Conservation (phyloP, 1,140 invertebrate genomes). For the Acromyrmex charruanus region DNA sequence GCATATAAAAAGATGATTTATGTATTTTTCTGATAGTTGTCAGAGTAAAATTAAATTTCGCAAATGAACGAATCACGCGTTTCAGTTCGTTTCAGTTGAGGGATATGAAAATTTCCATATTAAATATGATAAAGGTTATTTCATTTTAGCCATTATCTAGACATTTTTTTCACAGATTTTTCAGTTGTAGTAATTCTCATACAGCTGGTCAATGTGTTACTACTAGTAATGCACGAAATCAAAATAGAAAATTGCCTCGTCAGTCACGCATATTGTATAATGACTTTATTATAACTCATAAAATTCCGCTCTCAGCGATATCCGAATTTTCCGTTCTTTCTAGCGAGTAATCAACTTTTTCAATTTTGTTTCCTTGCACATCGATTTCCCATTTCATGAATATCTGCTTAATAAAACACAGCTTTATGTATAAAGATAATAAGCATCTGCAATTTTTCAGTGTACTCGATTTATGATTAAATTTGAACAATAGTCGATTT, state of each 20-base stretch:
- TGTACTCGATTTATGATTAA: background rate
- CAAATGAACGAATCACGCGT: background rate
- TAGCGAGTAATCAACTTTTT: background rate
- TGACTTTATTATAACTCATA: background rate
- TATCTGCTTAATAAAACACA: background rate
- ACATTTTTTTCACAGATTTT: background rate
- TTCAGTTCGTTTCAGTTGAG: background rate
- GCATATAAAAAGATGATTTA: background rate
- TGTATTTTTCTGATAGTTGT: background rate
- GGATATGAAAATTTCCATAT: background rate
- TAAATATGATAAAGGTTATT: constrained; percentile 5
- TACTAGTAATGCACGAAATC: background rate
- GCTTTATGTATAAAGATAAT: background rate
- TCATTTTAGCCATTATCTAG: background rate
- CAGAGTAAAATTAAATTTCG: background rate
- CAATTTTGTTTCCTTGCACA: constrained; percentile 7
- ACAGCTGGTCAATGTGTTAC: background rate
- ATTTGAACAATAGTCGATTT: background rate
- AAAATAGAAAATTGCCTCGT: background rate
- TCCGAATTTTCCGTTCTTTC: background rate
- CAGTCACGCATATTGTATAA: background rate
- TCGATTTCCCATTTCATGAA: background rate
- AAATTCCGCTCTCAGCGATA: background rate
- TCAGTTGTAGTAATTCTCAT: background rate
- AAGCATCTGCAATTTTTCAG: background rate